phyloP scores from a whole-genome alignment of 2,797 vertebrate species.

The Leuciscus waleckii region DNA sequence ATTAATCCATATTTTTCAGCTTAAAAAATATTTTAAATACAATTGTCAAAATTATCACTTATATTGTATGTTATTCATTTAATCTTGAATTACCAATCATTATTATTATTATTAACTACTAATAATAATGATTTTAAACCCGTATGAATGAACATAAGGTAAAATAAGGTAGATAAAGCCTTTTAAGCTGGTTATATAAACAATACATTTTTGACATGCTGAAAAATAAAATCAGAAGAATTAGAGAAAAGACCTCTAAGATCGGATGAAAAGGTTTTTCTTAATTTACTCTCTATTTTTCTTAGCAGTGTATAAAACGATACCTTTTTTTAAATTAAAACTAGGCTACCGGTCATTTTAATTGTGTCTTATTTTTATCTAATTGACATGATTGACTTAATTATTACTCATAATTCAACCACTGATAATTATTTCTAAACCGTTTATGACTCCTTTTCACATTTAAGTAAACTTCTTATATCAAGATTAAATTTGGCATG shows the following conservation, averaged over 20 bases:
- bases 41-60: background rate
- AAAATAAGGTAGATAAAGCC: background rate
- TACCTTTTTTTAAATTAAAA: background rate
- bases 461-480: background rate
- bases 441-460: background rate
- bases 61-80: background rate
- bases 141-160: background rate
- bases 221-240: too few relatives aligned
- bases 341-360: slow-evolving; percentile 3
- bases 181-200: background rate
- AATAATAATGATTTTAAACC: background rate
- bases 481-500: background rate
- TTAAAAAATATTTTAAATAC: background rate
- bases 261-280: background rate
- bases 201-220: background rate
- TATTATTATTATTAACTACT: background rate
- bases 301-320: background rate
- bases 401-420: background rate
- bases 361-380: background rate
- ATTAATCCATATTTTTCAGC: background rate
- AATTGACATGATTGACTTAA: background rate
- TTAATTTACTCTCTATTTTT: background rate
- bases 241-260: background rate
- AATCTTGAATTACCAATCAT: background rate
- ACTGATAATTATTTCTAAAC: background rate